phyloP scores from a whole-genome alignment of 1,140 invertebrate genomes.

The Meteorus sp. region DNA sequence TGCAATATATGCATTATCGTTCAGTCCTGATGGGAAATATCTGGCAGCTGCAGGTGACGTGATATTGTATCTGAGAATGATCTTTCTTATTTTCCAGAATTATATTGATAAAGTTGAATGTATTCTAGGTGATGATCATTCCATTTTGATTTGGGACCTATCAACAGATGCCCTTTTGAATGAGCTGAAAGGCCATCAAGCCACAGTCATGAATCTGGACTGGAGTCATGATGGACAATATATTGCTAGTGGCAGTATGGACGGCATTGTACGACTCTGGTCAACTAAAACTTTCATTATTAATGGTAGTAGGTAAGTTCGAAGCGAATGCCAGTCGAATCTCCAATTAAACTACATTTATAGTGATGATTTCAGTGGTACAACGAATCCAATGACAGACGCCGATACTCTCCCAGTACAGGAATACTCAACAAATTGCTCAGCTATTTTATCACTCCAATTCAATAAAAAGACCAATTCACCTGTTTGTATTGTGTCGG shows the following conservation, averaged over 20 bases:
- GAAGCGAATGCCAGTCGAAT: constrained; percentile 2
- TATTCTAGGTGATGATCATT: constrained; percentile 65
- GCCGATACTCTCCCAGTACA: constrained; percentile 41
- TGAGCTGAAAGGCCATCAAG: constrained; percentile 66
- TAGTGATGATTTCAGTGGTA: constrained; percentile 39
- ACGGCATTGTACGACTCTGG: constrained; percentile 66
- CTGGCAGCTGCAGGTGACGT: constrained; percentile 71
- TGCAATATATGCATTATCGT: constrained; percentile 65
- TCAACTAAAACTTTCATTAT: constrained; percentile 55
- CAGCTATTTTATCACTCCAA: constrained; percentile 53
- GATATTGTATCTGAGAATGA: constrained; percentile 25
- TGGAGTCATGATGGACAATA: constrained; percentile 66
- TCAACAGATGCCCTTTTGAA: constrained; percentile 63
- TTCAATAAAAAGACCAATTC: constrained; percentile 54
- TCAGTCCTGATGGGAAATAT: constrained; percentile 72
- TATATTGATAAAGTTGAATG: not conserved
- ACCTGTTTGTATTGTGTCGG: constrained; percentile 53
- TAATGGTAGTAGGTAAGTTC: constrained; percentile 51
- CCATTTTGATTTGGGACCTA: constrained; percentile 72
- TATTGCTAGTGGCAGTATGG: constrained; percentile 65
- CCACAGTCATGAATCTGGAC: constrained; percentile 63
- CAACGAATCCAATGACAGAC: constrained; percentile 36
- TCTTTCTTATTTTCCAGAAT: not conserved
- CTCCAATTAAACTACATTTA: not conserved
- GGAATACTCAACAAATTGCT: constrained; percentile 48